Percentiles rank a stretch among this genome's conserved stretches.
These are phyloP conservation scores for Agrilus planipennis DNA, from an alignment of 1,140 invertebrate genomes.

Conservation along the genomic window DNA sequence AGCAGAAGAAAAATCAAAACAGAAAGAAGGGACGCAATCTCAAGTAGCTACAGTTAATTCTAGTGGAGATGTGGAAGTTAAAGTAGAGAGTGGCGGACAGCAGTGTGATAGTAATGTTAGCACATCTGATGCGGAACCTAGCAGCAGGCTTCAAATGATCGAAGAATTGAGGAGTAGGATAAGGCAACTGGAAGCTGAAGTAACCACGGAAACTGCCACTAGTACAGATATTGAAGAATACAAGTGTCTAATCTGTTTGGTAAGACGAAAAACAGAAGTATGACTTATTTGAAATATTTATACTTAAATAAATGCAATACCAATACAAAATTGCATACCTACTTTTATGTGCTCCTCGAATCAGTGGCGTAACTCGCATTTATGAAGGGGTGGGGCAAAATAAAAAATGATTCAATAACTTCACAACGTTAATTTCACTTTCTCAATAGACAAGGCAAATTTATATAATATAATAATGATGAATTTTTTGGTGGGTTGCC, in stretches of 20 bases:
- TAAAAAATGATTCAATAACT: too few relatives aligned
- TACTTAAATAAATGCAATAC: too few relatives aligned
- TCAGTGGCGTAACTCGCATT: too few relatives aligned
- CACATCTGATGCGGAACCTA: slow-evolving; percentile 37
- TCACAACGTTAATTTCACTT: too few relatives aligned
- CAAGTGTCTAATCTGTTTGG: slow-evolving; percentile 67
- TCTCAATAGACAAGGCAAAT: too few relatives aligned
- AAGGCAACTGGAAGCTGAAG: slow-evolving; percentile 48
- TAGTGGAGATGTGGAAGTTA: slow-evolving; percentile 31
- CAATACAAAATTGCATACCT: too few relatives aligned
- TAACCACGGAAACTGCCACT: slow-evolving; percentile 27
- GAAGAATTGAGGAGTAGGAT: slow-evolving; percentile 53
- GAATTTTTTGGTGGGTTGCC: too few relatives aligned
- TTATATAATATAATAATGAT: too few relatives aligned
- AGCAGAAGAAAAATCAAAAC: slow-evolving; percentile 14
- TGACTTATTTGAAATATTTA: too few relatives aligned
- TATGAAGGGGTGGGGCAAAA: too few relatives aligned
- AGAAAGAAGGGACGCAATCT: slow-evolving; percentile 29
- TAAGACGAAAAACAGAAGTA: too few relatives aligned
- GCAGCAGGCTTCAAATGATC: slow-evolving; percentile 44
- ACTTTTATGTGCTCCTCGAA: too few relatives aligned
- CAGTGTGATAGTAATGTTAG: slow-evolving; percentile 36
- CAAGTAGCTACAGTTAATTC: slow-evolving; percentile 34
- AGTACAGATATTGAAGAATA: slow-evolving; percentile 33
- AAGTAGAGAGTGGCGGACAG: slow-evolving; percentile 21